phyloP scores from a whole-genome alignment of 2,888 invertebrate species.

The Entomobrya proxima region DNA sequence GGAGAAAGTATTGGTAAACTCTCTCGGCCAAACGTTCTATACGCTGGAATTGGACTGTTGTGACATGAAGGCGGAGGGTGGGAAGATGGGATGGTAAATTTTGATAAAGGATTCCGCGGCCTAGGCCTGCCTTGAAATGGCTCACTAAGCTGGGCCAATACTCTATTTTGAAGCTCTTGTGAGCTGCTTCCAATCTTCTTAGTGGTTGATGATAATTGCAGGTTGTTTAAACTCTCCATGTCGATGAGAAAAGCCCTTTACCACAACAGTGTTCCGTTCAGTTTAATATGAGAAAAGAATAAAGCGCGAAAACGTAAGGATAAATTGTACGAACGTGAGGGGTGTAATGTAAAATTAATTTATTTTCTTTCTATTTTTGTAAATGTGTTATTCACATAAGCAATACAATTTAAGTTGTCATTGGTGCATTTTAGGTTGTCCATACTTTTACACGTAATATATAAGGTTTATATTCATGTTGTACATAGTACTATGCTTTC shows the following conservation, averaged over 20 bases:
- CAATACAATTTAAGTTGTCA: no score
- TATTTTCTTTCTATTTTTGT: no score
- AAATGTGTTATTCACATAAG: no score
- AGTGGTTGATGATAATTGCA: slow-evolving; percentile 5
- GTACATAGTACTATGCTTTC: no score
- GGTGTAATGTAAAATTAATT: no score
- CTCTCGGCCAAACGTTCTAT: slow-evolving; percentile 28
- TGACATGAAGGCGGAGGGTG: background rate
- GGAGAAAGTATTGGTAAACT: slow-evolving; percentile 11
- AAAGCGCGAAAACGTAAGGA: background rate
- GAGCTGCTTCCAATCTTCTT: background rate
- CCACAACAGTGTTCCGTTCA: background rate
- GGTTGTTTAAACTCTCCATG: background rate
- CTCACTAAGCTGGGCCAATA: slow-evolving; percentile 33
- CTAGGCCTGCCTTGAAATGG: background rate
- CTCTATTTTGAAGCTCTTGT: slow-evolving; percentile 3
- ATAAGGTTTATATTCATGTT: no score
- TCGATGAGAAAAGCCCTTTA: no score
- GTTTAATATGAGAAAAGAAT: background rate
- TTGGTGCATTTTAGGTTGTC: no score
- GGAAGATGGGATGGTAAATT: slow-evolving; percentile 38
- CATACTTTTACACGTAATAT: no score
- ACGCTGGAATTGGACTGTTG: slow-evolving; percentile 27
- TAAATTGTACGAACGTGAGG: no score
- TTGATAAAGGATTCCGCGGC: slow-evolving; percentile 48